These are phyloP conservation scores for Huso huso DNA, from an alignment of 2,797 vertebrate species.

Conservation along the genomic window DNA sequence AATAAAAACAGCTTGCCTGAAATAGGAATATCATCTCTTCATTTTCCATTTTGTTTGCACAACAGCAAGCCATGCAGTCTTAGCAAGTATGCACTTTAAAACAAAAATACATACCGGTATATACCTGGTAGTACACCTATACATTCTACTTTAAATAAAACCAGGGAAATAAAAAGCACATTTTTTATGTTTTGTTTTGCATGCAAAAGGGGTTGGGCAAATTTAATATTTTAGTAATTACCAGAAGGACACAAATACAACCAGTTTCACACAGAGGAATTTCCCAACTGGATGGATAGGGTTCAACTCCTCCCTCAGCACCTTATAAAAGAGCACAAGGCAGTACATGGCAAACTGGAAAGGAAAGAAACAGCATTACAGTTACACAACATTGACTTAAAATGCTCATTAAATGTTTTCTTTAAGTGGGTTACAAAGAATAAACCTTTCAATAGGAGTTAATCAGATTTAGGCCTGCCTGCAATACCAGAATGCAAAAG, in stretches of 20 bases:
- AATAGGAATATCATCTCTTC: constrained; percentile 16
- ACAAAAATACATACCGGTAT: not conserved
- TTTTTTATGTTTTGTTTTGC: too few relatives aligned
- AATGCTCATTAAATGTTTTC: too few relatives aligned
- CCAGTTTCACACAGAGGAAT: constrained; percentile 95
- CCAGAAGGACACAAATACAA: constrained; percentile 97
- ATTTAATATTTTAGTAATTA: constrained; percentile 47
- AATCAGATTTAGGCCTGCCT: too few relatives aligned
- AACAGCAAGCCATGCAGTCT: too few relatives aligned
- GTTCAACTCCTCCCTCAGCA: constrained; percentile 82
- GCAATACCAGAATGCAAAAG: too few relatives aligned
- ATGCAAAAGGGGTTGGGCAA: not conserved
- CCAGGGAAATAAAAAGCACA: too few relatives aligned
- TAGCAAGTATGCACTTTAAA: too few relatives aligned
- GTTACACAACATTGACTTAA: not conserved
- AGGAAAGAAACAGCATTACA: constrained; percentile 10
- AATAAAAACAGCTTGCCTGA: constrained; percentile 90
- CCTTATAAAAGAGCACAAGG: constrained; percentile 90
- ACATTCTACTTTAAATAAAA: too few relatives aligned
- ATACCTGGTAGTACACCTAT: too few relatives aligned
- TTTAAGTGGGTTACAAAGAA: too few relatives aligned
- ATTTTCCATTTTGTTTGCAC: too few relatives aligned
- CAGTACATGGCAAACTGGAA: constrained; percentile 97
- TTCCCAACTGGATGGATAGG: constrained; percentile 93
- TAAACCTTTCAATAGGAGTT: too few relatives aligned